phyloP scores from a whole-genome alignment of 2,113 vertebrate species.

The Tachuris rubrigastra region DNA sequence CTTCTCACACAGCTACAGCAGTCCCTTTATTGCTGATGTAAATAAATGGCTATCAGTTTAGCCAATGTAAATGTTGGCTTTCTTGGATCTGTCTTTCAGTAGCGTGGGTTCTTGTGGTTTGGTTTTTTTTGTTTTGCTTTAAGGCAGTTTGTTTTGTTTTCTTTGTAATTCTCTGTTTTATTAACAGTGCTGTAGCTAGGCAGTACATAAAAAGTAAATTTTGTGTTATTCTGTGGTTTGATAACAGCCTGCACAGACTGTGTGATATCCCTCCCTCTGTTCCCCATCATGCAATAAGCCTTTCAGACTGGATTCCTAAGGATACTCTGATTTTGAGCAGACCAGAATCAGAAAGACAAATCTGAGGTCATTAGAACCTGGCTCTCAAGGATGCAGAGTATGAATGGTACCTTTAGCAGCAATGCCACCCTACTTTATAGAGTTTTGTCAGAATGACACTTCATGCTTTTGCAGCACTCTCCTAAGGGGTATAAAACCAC shows the following conservation, averaged over 20 bases:
- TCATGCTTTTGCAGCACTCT: not conserved
- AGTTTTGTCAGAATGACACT: not conserved
- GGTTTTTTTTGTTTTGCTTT: not conserved
- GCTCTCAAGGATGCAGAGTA: rapidly evolving
- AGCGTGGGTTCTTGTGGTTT: not conserved
- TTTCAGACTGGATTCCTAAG: not conserved
- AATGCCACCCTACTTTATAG: not conserved
- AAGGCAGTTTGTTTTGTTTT: not conserved
- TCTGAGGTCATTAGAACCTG: not conserved
- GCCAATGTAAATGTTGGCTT: not conserved
- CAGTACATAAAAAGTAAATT: not conserved
- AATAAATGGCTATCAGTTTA: not conserved
- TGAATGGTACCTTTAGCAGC: not conserved
- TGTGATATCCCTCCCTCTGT: not conserved
- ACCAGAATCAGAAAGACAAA: not conserved
- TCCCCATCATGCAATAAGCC: not conserved
- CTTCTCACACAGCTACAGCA: not conserved
- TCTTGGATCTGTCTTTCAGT: not conserved
- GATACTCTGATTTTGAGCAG: not conserved
- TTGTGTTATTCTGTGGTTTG: not conserved
- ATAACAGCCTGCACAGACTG: not conserved
- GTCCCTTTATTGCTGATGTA: not conserved
- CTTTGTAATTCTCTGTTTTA: not conserved
- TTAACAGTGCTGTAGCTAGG: not conserved
- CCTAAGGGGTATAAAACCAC: not conserved